Percentiles rank a stretch among this genome's conserved stretches.
Evolutionary conservation across 2,888 invertebrate species (phyloP).

Genomic region (Diarsia rubi): DNA sequence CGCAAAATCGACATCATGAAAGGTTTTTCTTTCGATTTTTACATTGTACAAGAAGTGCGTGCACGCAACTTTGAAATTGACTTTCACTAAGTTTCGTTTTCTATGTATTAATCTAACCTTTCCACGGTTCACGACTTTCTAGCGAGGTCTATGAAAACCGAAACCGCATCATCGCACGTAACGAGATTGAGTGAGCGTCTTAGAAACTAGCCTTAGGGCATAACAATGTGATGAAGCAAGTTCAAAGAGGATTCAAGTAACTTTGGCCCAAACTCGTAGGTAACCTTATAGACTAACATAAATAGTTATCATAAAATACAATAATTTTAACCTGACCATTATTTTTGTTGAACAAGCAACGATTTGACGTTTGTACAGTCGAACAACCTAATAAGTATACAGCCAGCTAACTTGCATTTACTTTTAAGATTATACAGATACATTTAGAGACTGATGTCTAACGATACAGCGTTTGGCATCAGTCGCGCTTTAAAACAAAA

Average conservation of each 20-base stretch:
- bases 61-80: conserved; percentile 12
- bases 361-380: too few relatives aligned
- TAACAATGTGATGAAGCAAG: not conserved
- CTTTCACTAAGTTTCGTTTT: conserved; percentile 39
- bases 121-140: conserved; percentile 37
- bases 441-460: too few relatives aligned
- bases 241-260: not conserved
- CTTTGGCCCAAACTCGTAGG: too few relatives aligned
- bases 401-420: too few relatives aligned
- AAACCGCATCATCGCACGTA: conserved; percentile 13
- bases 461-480: too few relatives aligned
- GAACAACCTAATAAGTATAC: too few relatives aligned
- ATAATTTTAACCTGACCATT: not conserved
- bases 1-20: not conserved
- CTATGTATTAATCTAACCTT: conserved; percentile 20
- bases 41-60: not conserved
- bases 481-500: too few relatives aligned
- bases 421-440: too few relatives aligned
- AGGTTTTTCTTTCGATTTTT: not conserved
- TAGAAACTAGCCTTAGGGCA: not conserved
- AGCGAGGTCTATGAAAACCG: conserved; percentile 8
- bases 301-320: too few relatives aligned
- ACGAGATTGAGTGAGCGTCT: not conserved
- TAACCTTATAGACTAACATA: too few relatives aligned
- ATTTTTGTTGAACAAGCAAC: not conserved